These are phyloP conservation scores for Illadopsis cleaveri DNA, from an alignment of 2,113 vertebrate genomes.

Conservation along the genomic window DNA sequence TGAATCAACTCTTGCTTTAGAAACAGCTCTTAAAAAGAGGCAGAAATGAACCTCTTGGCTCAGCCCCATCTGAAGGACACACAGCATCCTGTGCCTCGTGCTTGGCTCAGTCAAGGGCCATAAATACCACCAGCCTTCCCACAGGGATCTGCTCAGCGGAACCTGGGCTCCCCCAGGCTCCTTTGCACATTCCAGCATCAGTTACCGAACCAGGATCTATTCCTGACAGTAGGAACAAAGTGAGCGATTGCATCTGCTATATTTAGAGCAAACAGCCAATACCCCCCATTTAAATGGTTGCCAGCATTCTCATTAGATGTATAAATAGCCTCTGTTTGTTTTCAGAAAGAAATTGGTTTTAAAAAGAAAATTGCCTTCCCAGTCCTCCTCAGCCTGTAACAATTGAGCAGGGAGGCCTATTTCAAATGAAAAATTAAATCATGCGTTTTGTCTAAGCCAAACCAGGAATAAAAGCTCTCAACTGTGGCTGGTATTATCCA, in stretches of 20 bases:
- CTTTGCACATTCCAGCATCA: background rate
- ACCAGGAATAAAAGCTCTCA: background rate
- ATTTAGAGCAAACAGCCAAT: constrained; percentile 65
- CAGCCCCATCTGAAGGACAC: background rate
- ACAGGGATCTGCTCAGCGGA: background rate
- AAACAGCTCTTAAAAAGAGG: background rate
- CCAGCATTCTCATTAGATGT: background rate
- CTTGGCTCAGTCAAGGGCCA: background rate
- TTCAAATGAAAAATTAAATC: constrained; percentile 21
- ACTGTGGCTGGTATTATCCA: background rate
- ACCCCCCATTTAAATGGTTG: background rate
- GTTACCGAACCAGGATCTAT: background rate
- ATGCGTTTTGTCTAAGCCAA: background rate
- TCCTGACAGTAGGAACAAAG: constrained; percentile 38
- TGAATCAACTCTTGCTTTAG: background rate
- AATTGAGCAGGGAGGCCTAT: background rate
- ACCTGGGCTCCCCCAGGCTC: background rate
- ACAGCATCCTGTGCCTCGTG: constrained; percentile 5
- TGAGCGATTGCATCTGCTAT: constrained; percentile 49
- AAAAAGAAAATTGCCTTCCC: constrained; percentile 24
- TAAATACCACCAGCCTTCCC: constrained; percentile 20
- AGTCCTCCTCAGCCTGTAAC: background rate
- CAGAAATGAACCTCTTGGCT: background rate
- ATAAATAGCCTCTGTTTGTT: constrained; percentile 51
- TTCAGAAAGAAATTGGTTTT: background rate